Percentiles rank a stretch among this genome's conserved stretches.
These are phyloP conservation scores for Girardinus metallicus DNA, from an alignment of 2,797 vertebrate species.

Conservation along the genomic window DNA sequence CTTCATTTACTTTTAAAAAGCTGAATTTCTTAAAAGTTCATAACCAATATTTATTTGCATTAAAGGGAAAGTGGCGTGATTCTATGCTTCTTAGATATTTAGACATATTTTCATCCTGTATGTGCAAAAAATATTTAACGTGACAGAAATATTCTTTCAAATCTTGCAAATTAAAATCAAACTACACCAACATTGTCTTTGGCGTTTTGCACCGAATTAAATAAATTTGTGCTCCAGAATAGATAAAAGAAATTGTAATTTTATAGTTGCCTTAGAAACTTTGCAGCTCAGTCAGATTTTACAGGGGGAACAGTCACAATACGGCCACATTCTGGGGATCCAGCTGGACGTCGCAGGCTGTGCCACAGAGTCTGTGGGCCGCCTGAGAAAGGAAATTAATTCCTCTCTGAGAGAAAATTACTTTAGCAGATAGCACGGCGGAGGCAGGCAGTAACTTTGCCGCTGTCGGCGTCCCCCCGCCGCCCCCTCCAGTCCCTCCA, in stretches of 20 bases:
- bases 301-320: conserved; percentile 28
- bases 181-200: too few species aligned
- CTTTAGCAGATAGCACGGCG: conserved; percentile 89
- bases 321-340: conserved; percentile 37
- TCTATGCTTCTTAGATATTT: not conserved
- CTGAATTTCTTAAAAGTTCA: not conserved
- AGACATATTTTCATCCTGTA: not conserved
- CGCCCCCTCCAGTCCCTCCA: conserved; percentile 44
- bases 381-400: conserved; percentile 91
- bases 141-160: not conserved
- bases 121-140: not conserved
- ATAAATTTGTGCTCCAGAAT: not conserved
- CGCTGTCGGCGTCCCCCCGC: conserved; percentile 29
- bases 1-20: not conserved
- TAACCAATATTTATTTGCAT: not conserved
- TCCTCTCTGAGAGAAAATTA: conserved; percentile 93
- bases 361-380: conserved; percentile 67
- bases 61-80: not conserved
- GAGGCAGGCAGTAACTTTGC: conserved; percentile 65
- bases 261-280: not conserved
- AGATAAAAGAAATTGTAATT: not conserved
- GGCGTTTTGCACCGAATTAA: not conserved
- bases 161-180: not conserved
- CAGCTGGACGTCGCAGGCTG: conserved; percentile 50
- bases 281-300: conserved; percentile 16